phyloP scores from a whole-genome alignment of 2,888 invertebrate species.

The Chesias legatella region DNA sequence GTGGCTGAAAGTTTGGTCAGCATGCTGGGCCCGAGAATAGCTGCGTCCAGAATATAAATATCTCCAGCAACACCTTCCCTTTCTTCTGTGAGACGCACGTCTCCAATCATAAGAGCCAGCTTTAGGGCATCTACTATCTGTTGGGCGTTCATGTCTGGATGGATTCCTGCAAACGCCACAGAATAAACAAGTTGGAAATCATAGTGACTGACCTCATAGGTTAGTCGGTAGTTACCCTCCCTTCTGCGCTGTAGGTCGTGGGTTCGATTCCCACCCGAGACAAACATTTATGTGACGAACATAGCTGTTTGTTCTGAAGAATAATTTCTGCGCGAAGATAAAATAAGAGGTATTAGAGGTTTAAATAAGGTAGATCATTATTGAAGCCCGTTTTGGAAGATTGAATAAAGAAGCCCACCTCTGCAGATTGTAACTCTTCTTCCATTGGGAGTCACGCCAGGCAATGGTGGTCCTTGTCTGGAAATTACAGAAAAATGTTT shows the following conservation, averaged over 20 bases:
- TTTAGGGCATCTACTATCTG: conserved; percentile 88
- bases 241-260: too few relatives aligned
- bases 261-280: too few relatives aligned
- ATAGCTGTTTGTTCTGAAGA: too few relatives aligned
- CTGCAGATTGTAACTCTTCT: conserved; percentile 85
- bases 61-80: conserved; percentile 90
- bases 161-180: conserved; percentile 67
- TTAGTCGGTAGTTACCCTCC: too few relatives aligned
- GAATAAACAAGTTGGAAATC: conserved; percentile 1
- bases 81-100: conserved; percentile 88
- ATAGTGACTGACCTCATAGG: too few relatives aligned
- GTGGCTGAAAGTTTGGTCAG: conserved; percentile 90
- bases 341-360: too few relatives aligned
- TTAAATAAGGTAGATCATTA: too few relatives aligned
- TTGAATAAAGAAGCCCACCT: conserved; percentile 58
- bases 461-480: conserved; percentile 88
- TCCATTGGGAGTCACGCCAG: conserved; percentile 89
- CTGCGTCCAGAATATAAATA: conserved; percentile 89
- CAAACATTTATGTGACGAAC: too few relatives aligned
- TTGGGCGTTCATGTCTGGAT: conserved; percentile 83
- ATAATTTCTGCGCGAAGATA: too few relatives aligned
- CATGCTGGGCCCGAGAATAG: conserved; percentile 86
- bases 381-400: too few relatives aligned
- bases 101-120: conserved; percentile 91
- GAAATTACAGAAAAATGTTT: too few relatives aligned